Base-by-base conservation (phyloP, 2,113 vertebrate species). In the Donacobius atricapilla region DNA sequence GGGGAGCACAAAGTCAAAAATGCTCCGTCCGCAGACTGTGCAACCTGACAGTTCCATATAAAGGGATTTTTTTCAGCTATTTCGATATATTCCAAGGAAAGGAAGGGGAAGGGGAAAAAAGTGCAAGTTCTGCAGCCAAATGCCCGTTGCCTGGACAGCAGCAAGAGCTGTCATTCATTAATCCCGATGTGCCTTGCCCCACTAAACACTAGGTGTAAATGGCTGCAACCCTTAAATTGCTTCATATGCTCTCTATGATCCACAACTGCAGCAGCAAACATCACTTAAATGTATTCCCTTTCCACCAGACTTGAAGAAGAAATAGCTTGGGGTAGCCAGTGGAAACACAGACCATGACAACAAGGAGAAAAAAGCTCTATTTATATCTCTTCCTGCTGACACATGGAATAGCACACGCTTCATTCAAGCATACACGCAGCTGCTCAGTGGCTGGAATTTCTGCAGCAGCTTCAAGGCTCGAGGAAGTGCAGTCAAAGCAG, bases 321-420 rank as follows among this genome's bases (percentile, higher is more conserved):
- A 95, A 71, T 39, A 63, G 84, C 81, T 82, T 20, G 75, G 69
- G 60, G 79, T 65, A 64, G 68, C 57, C 79, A 87, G 45, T 3
- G 37, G 71, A 93, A 93, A 82, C 61, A 93, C 0, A 78, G 75
- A 16, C n/a, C 42, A 28, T 12, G 53, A 90, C 57, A 93, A 79
- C 50, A 71, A 56, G 61, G 77, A 83, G 81, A 10, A 73, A 70
- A 89, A 79, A 75, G 48, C 71, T 93, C 95, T 96, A 92, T 96
- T 96, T 96, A 31, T 95, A 90, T 92, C 80, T 53, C 72, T 15
- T 92, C 37, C 87, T 91, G 79, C 91, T 96, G 96, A 89, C 89
- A 95, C 89, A 73, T 6, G 71, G 69, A 91, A 75, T 6, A 87
- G 69, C 68, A 68, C 65, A 56, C 23, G 2, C 77, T 96, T 84